Conservation (phyloP, 2,113 vertebrate genomes). For the Thryonomys swinderianus region DNA sequence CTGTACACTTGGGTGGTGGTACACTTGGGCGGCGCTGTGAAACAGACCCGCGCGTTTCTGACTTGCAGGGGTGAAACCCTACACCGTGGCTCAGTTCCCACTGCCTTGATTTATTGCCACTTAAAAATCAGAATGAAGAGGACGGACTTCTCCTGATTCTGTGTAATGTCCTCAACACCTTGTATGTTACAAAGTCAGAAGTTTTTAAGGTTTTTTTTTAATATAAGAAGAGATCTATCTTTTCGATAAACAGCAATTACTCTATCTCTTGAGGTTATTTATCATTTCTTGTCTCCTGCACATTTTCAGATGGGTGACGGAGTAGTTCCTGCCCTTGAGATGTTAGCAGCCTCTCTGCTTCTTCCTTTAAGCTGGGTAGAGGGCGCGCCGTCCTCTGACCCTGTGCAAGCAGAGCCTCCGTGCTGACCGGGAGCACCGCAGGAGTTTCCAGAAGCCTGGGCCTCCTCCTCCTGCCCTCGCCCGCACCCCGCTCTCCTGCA, state of each 20-base stretch:
- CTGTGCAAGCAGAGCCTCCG: not conserved
- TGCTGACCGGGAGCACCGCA: constrained; percentile 3
- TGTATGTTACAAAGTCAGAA: not conserved
- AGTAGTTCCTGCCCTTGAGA: not conserved
- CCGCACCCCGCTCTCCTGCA: not conserved
- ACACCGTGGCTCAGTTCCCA: not conserved
- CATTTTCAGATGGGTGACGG: not conserved
- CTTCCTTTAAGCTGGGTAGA: not conserved
- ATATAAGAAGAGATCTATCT: not conserved
- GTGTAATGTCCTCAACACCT: not conserved
- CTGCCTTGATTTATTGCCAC: not conserved
- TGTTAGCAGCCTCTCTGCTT: not conserved
- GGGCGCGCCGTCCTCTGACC: not conserved
- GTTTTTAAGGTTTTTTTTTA: not conserved
- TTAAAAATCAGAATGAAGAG: constrained; percentile 33
- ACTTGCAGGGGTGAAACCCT: not conserved
- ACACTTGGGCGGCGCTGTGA: not conserved
- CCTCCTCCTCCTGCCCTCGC: constrained; percentile 11
- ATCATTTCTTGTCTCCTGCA: not conserved
- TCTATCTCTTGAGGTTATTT: not conserved
- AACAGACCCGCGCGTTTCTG: not conserved
- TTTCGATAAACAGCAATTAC: not conserved
- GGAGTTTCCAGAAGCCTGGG: constrained; percentile 76
- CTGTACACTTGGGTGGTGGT: not conserved
- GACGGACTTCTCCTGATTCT: constrained; percentile 20